Evolutionary conservation across 1,140 invertebrate species (phyloP), one percentile per base, ranked within the genome.

Genomic region (Ostrea denselamellosa): DNA sequence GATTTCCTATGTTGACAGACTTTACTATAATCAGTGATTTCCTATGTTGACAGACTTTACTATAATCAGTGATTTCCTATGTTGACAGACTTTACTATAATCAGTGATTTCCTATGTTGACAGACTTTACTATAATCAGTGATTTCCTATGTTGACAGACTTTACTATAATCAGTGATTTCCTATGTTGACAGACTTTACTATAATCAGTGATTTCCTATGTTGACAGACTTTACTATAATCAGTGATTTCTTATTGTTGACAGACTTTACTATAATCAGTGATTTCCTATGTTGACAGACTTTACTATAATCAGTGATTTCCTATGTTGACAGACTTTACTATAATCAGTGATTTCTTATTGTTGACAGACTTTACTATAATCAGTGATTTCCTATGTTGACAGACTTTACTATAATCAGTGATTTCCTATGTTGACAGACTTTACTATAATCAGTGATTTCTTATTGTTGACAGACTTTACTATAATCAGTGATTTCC

Each of bases 121-220:
- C 89, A 94, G 93, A 91, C 90, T 68, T 88, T 94, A 44, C 85
- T 94, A 58, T 93, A 94, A 88, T 92, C 92, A n/a, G n/a, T n/a
- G n/a, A n/a, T n/a, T n/a, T n/a, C n/a, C n/a, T n/a, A n/a, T n/a
- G n/a, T n/a, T n/a, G n/a, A n/a, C n/a, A n/a, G n/a, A n/a, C n/a
- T n/a, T n/a, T n/a, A n/a, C n/a, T 77, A 9, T 3, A 7, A 19
- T 14, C n/a, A 25, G 28, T 51, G 25, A 7, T 81, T 81, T 81
- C 12, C 17, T 81, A 34, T 52, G 9, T 83, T 83, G 14, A 53
- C 89, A 94, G 93, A 91, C 90, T 68, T 88, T 94, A 44, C 85
- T 94, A 58, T 93, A 94, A 88, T 92, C 92, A 25, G 28, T 51
- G 25, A 7, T 81, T 81, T 81, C 12, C 17, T 81, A 34, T 52